Evolutionary conservation across 2,113 vertebrate species (phyloP), one percentile per base, ranked within the genome.

Genomic region (Beaufortia kweichowensis): DNA sequence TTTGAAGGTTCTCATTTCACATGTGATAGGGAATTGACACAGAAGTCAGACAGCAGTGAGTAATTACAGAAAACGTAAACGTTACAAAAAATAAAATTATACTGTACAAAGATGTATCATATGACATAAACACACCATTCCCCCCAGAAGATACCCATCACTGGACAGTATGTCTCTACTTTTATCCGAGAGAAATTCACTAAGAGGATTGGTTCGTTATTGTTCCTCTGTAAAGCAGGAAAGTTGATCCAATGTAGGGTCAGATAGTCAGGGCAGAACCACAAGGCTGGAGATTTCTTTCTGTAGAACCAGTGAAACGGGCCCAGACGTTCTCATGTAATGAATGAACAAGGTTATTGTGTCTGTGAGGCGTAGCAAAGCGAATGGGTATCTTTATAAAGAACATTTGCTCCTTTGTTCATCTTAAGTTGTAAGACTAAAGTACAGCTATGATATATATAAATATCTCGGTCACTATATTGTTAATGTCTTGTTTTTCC

Each of bases 241-340:
- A 75, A 61, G 66, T 60, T 79, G 78, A 82, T 82, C 72, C 26
- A 72, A 66, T 28, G 31, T 68, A 53, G 77, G 81, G 67, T 71
- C 77, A 79, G 66, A 69, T 74, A 55, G 28, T 11, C 66, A 4
- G 53, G 65, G 26, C 63, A n/a, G n/a, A 57, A 67, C 33, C 55
- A 28, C 53, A 67, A 9, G 67, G 26, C 46, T 21, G 6, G 10
- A 31, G 60, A 29, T 26, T 62, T 50, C 35, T 73, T 79, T 82
- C 50, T 79, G 62, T 29, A 48, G 67, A 55, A 50, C 55, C 12
- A 28, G 26, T 31, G 67, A 60, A 73, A 67, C 31, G 6, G 35
- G 15, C 23, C 46, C 31, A 72, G 29, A 48, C 12, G 12, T 53
- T 53, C 15, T 53, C 59, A 24, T 62, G 41, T 35, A 67, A 43